A percentile compares a stretch with the other conserved stretches of the same genome.
Evolutionary conservation across 2,113 vertebrate genomes (phyloP).

Genomic region (Cepphus grylle): DNA sequence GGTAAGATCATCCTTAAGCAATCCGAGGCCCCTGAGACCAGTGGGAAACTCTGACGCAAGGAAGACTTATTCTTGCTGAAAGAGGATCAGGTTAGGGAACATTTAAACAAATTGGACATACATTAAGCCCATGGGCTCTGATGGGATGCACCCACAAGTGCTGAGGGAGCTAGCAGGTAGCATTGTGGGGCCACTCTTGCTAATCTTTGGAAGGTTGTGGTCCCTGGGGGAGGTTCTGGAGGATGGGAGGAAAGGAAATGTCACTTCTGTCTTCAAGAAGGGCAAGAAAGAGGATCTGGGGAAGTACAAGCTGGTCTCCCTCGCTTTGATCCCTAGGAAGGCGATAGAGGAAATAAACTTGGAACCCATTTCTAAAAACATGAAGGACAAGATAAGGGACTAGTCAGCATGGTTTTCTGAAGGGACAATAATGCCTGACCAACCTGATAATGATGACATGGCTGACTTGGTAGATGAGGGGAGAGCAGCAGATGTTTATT

Average conservation of each 20-base stretch:
- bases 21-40: not conserved
- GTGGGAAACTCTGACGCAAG: not conserved
- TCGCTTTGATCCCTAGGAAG: not conserved
- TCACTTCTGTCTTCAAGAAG: not conserved
- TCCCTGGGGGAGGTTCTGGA: not conserved
- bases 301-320: not conserved
- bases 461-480: not conserved
- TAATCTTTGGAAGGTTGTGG: not conserved
- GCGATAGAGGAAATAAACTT: not conserved
- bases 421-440: not conserved
- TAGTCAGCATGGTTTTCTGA: not conserved
- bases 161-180: not conserved
- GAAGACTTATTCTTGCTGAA: not conserved
- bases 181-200: not conserved
- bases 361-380: not conserved
- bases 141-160: not conserved
- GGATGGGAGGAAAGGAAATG: not conserved
- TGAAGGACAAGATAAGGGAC: not conserved
- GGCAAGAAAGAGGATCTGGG: not conserved
- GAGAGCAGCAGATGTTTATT: not conserved
- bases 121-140: not conserved
- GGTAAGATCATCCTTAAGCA: not conserved
- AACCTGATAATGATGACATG: not conserved
- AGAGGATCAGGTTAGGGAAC: not conserved
- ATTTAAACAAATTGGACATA: not conserved